phyloP scores from a whole-genome alignment of 2,113 vertebrate genomes.

The Anseranas semipalmata region DNA sequence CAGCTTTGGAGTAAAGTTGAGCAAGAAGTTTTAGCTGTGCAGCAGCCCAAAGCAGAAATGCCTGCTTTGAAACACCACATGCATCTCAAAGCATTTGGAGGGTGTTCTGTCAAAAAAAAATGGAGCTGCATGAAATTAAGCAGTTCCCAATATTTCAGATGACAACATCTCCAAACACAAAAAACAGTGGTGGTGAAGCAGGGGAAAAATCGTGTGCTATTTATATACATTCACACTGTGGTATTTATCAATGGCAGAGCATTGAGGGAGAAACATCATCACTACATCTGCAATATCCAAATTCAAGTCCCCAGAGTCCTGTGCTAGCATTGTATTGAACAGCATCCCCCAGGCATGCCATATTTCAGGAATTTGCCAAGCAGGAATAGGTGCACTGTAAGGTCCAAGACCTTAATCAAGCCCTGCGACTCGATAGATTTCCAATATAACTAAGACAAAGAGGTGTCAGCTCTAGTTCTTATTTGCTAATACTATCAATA shows the following conservation, averaged over 20 bases:
- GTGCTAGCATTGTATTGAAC: background rate
- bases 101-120: background rate
- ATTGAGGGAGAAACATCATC: background rate
- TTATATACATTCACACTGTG: background rate
- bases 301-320: background rate
- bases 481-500: slow-evolving; percentile 47
- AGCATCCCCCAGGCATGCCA: background rate
- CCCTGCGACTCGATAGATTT: slow-evolving; percentile 26
- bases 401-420: slow-evolving; percentile 20
- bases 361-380: background rate
- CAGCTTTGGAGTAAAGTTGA: background rate
- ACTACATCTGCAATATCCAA: background rate
- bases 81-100: background rate
- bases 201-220: background rate
- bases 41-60: background rate
- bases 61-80: background rate
- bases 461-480: slow-evolving; percentile 37
- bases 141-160: background rate
- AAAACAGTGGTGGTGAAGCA: background rate
- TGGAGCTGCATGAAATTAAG: background rate
- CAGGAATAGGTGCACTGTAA: background rate
- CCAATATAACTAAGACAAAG: slow-evolving; percentile 21
- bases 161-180: background rate
- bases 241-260: background rate
- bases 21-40: background rate